Evolutionary conservation across 2,888 invertebrate genomes (phyloP).

Genomic region (Escarpia spicata): DNA sequence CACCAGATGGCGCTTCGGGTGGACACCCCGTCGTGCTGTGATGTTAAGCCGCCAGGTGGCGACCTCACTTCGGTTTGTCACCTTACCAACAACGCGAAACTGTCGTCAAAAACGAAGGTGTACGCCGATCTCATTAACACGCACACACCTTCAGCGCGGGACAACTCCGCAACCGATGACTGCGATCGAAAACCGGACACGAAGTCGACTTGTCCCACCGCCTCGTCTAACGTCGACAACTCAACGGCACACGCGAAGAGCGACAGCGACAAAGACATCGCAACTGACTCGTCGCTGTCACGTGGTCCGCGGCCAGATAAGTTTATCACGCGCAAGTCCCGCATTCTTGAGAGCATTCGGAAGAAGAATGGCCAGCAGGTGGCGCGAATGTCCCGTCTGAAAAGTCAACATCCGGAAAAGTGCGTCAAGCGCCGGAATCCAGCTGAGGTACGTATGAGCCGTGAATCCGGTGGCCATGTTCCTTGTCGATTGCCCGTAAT

Average conservation of each 20-base stretch:
- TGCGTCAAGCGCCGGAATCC: background rate
- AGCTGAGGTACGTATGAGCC: background rate
- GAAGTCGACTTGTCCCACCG: background rate
- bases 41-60: background rate
- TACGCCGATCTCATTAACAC: background rate
- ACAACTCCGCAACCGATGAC: background rate
- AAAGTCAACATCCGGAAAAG: background rate
- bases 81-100: background rate
- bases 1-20: background rate
- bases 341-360: background rate
- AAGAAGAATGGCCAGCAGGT: background rate
- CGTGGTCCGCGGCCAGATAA: background rate
- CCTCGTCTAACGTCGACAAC: background rate
- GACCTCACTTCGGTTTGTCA: background rate
- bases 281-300: background rate
- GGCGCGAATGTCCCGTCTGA: background rate
- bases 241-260: background rate
- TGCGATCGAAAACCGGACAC: background rate
- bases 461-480: background rate
- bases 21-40: background rate
- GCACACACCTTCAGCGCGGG: background rate
- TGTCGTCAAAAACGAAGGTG: background rate
- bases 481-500: background rate
- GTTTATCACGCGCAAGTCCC: constrained; percentile 12
- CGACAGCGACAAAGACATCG: background rate